These are phyloP conservation scores for Sialia sialis DNA, from an alignment of 2,113 vertebrate genomes.

Conservation along the genomic window DNA sequence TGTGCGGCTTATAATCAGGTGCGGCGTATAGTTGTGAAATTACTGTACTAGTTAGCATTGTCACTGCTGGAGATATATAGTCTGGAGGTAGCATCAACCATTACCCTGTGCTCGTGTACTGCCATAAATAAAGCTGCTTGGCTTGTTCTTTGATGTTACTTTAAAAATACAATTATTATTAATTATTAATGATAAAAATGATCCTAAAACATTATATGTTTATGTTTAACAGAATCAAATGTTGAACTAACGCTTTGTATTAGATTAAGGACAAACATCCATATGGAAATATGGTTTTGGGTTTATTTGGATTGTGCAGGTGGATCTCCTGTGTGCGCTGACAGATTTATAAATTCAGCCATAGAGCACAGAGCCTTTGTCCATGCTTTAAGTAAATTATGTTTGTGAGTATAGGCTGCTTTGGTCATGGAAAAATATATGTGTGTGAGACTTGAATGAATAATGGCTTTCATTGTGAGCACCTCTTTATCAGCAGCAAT, in stretches of 20 bases:
- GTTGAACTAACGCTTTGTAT: background rate
- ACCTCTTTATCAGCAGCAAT: background rate
- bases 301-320: background rate
- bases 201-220: background rate
- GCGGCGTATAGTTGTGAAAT: no score
- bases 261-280: background rate
- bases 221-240: background rate
- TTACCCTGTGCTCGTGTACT: background rate
- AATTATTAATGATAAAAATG: background rate
- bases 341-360: background rate
- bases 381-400: background rate
- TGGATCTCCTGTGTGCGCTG: background rate
- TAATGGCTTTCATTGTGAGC: background rate
- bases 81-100: background rate
- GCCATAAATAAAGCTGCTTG: background rate
- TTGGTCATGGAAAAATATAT: constrained; percentile 28
- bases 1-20: no score
- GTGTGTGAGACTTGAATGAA: background rate
- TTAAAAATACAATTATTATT: background rate
- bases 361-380: background rate
- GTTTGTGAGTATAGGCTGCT: background rate
- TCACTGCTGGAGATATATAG: background rate
- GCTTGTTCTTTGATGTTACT: background rate
- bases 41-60: background rate
- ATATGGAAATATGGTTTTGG: accelerated